Conservation (phyloP, 2,888 invertebrate genomes). For the Polymixis lichenea region DNA sequence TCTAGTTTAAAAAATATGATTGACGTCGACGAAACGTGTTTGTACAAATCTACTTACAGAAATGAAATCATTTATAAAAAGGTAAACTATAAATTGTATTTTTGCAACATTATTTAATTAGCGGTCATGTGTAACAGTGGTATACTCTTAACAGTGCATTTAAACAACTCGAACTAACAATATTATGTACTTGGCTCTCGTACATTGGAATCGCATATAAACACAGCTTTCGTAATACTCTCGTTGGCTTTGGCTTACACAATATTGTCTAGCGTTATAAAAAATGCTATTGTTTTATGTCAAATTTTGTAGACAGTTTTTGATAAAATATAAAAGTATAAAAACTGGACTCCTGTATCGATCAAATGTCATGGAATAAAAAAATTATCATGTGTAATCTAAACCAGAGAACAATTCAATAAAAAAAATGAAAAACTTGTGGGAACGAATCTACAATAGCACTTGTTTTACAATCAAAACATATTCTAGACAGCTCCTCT, state of each 20-base stretch:
- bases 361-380: not conserved
- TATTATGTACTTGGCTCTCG: conserved; percentile 52
- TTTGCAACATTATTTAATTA: not conserved
- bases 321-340: conserved; percentile 23
- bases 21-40: no score
- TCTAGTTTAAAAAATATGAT: no score
- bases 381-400: not conserved
- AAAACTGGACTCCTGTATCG: not conserved
- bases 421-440: not conserved
- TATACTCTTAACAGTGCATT: conserved; percentile 41
- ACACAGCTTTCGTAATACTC: conserved; percentile 84
- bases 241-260: conserved; percentile 84
- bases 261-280: conserved; percentile 71
- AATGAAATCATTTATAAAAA: not conserved
- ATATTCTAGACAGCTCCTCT: conserved; percentile 35
- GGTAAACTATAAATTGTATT: not conserved
- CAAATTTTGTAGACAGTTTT: not conserved
- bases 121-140: conserved; percentile 43
- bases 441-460: conserved; percentile 66
- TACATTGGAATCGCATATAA: conserved; percentile 70
- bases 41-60: no score
- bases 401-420: not conserved
- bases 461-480: conserved; percentile 66
- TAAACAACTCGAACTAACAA: conserved; percentile 54
- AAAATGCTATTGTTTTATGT: conserved; percentile 65